Conservation (phyloP, 2,113 vertebrate species). For the Muntiacus muntjak region DNA sequence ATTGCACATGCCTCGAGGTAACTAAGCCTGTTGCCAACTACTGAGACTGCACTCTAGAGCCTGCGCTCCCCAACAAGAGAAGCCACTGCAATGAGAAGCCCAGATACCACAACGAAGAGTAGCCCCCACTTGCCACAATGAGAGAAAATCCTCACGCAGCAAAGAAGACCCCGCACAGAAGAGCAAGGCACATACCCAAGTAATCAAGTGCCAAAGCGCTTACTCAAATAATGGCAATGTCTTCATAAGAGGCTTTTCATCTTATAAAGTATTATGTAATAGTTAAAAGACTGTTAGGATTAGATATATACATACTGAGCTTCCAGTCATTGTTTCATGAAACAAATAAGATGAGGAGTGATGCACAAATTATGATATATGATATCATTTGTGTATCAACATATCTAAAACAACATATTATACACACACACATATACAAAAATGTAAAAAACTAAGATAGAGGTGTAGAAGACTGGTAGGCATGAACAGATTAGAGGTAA, state of each 20-base stretch:
- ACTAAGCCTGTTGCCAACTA: fast-evolving
- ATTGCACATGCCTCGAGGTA: background rate
- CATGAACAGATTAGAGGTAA: background rate
- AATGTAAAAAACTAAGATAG: background rate
- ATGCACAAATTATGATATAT: background rate
- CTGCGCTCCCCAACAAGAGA: background rate
- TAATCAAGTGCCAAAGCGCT: background rate
- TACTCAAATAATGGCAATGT: background rate
- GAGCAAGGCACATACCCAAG: background rate
- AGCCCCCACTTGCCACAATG: background rate
- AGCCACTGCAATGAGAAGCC: background rate
- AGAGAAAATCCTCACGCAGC: background rate
- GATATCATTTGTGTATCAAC: background rate
- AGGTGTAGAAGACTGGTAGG: background rate
- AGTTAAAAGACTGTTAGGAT: background rate
- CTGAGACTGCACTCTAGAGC: background rate
- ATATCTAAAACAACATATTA: background rate
- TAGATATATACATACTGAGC: background rate
- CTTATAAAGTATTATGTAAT: background rate
- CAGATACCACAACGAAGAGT: fast-evolving
- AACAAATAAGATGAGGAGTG: background rate
- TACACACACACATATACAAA: background rate
- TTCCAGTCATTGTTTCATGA: background rate
- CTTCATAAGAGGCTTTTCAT: background rate
- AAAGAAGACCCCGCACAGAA: background rate